These are phyloP conservation scores for Dendrocincla fuliginosa DNA, from an alignment of 2,797 vertebrate genomes.

Conservation along the genomic window DNA sequence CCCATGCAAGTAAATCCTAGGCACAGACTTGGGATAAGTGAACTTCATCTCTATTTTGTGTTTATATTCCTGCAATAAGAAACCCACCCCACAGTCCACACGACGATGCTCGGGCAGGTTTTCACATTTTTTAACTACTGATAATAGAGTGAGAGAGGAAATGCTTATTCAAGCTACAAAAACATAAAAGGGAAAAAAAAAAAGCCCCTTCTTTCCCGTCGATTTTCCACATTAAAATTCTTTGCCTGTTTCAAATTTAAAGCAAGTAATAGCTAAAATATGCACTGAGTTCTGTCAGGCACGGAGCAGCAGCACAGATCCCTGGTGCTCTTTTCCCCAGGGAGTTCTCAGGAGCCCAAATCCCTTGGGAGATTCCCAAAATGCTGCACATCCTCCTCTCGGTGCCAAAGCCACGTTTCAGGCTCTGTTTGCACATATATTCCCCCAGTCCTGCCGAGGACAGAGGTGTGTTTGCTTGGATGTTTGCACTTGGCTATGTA, in stretches of 20 bases:
- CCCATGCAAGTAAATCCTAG: not conserved
- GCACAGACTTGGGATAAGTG: not conserved
- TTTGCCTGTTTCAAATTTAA: slow-evolving; percentile 26
- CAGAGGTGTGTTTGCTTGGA: not conserved
- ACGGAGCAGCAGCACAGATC: not conserved
- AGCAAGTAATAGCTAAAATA: not conserved
- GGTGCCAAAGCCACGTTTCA: not conserved
- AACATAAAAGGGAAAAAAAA: not conserved
- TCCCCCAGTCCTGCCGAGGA: not conserved
- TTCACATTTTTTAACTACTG: not conserved
- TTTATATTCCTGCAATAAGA: not conserved
- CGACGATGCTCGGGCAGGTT: not conserved
- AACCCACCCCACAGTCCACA: not conserved
- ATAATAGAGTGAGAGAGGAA: not conserved
- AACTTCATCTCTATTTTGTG: not conserved
- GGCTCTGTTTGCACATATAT: not conserved
- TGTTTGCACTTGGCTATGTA: slow-evolving; percentile 1
- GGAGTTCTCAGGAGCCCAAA: not conserved
- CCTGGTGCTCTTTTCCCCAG: not conserved
- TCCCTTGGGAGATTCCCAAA: not conserved
- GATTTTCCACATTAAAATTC: slow-evolving; percentile 42
- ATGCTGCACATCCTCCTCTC: not conserved
- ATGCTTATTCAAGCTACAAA: not conserved
- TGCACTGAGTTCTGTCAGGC: not conserved
- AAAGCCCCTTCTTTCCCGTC: rapidly evolving